A percentile compares a stretch with the other conserved stretches of the same genome.
phyloP scores from a whole-genome alignment of 2,888 invertebrate species.

The Iselma pallidipennis region DNA sequence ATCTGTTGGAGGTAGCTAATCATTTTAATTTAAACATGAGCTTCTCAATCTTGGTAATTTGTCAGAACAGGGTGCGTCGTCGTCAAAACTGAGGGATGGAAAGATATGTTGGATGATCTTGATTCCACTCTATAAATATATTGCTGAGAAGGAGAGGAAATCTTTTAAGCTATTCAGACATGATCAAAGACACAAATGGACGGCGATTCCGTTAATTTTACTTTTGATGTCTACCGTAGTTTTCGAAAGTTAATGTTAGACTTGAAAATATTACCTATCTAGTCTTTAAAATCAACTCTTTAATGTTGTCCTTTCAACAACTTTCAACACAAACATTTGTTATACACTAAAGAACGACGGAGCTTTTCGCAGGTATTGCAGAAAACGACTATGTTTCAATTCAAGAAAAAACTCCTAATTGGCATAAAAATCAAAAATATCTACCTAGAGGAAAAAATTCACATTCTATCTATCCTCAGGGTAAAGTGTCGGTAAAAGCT shows the following conservation, averaged over 20 bases:
- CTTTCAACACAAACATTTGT: too few species aligned
- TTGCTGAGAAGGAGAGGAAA: constrained; percentile 50
- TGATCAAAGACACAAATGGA: constrained; percentile 49
- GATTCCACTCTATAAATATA: constrained; percentile 35
- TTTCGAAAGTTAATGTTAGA: constrained; percentile 41
- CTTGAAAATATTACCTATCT: constrained; percentile 22
- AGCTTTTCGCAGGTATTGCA: too few species aligned
- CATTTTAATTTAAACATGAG: constrained; percentile 42
- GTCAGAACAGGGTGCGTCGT: constrained; percentile 28
- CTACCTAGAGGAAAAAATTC: background rate
- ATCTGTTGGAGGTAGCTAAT: constrained; percentile 29
- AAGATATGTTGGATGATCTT: constrained; percentile 32
- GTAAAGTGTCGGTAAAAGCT: constrained; percentile 24
- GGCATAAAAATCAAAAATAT: background rate
- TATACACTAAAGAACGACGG: too few species aligned
- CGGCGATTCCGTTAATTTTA: constrained; percentile 47
- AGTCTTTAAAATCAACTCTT: constrained; percentile 3
- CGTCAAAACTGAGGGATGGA: background rate
- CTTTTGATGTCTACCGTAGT: constrained; percentile 45
- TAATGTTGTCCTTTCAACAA: background rate
- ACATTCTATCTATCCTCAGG: constrained; percentile 2
- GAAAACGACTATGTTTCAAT: background rate
- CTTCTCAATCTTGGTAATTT: constrained; percentile 43
- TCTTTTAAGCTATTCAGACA: constrained; percentile 42
- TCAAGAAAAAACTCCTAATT: background rate